Conservation (phyloP, 2,888 invertebrate genomes). For the Protonemura montana region DNA sequence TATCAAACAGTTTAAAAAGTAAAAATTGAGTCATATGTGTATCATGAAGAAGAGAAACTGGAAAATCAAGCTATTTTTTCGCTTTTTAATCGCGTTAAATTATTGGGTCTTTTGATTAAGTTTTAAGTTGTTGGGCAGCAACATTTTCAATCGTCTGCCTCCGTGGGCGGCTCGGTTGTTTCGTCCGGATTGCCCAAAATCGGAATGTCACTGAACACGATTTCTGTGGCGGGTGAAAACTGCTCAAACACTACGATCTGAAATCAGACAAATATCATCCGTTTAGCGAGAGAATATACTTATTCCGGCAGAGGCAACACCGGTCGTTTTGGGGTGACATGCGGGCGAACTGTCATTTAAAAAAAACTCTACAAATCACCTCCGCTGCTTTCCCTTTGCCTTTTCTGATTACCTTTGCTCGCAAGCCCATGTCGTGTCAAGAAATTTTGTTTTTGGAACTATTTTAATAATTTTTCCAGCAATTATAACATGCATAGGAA, state of each 20-base stretch:
- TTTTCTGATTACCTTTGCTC: no score
- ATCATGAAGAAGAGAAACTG: not conserved
- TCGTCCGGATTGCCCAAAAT: constrained; percentile 15
- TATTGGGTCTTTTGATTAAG: not conserved
- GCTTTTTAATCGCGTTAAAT: not conserved
- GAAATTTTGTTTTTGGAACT: no score
- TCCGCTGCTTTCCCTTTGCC: no score
- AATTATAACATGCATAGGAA: no score
- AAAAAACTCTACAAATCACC: no score
- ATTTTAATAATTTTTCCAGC: no score
- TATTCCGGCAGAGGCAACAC: no score
- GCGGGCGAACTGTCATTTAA: no score
- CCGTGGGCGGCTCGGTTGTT: not conserved
- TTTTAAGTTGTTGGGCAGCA: not conserved
- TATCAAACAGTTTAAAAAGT: not conserved
- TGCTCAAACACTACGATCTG: constrained; percentile 37
- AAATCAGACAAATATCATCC: not conserved
- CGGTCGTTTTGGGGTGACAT: no score
- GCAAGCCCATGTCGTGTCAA: no score
- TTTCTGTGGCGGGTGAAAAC: not conserved
- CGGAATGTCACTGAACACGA: constrained; percentile 9
- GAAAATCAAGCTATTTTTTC: not conserved
- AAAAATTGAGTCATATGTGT: not conserved
- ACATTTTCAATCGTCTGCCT: not conserved
- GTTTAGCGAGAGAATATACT: no score